These are phyloP conservation scores for Hassar affinis DNA, from an alignment of 2,113 vertebrate species.

Conservation along the genomic window DNA sequence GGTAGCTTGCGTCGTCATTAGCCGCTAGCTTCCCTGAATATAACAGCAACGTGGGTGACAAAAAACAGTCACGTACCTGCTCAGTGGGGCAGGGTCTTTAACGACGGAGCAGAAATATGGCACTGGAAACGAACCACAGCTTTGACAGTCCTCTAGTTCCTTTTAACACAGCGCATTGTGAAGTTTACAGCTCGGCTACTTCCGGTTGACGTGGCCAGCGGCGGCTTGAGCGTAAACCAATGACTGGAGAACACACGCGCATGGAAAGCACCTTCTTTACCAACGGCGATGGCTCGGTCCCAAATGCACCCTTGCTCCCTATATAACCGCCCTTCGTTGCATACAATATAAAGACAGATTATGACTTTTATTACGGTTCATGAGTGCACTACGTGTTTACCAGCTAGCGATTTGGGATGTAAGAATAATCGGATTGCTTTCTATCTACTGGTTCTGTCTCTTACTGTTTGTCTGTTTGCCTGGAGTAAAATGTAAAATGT, in stretches of 20 bases:
- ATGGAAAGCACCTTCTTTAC: neutral
- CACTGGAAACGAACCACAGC: too few relatives aligned
- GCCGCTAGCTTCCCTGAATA: neutral
- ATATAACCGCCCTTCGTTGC: neutral
- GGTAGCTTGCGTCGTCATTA: neutral
- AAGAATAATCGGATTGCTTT: neutral
- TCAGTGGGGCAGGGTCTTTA: neutral
- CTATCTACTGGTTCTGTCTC: neutral
- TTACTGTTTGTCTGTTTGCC: neutral
- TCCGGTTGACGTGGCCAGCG: slow-evolving; percentile 69
- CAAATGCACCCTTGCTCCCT: neutral
- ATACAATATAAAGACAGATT: too few relatives aligned
- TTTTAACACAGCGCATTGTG: slow-evolving; percentile 20
- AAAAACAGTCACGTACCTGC: neutral
- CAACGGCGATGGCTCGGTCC: neutral
- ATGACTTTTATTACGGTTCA: neutral
- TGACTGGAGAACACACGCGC: neutral
- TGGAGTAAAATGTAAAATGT: neutral
- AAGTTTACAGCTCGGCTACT: slow-evolving; percentile 44
- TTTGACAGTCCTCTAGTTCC: neutral
- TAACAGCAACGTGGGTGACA: neutral
- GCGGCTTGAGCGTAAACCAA: neutral
- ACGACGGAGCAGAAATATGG: neutral
- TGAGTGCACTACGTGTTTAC: neutral
- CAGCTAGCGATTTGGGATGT: neutral